These are phyloP conservation scores for Sipha flava DNA, from an alignment of 1,140 invertebrate genomes.

Conservation along the genomic window DNA sequence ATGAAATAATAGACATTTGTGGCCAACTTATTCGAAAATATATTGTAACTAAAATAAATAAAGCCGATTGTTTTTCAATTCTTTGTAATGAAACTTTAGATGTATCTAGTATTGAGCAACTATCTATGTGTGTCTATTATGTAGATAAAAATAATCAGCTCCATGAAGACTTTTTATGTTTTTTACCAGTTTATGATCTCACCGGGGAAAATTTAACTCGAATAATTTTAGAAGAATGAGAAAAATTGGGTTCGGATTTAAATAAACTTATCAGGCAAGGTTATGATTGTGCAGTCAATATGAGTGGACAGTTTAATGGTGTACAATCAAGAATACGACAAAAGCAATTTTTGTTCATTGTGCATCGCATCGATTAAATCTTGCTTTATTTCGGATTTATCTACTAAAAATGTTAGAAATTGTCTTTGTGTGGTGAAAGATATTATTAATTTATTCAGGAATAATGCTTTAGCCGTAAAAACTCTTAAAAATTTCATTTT, in stretches of 20 bases:
- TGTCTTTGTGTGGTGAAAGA: background rate
- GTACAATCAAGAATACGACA: slow-evolving; percentile 7
- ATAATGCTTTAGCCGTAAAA: no score
- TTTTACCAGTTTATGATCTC: slow-evolving; percentile 35
- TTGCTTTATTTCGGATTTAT: background rate
- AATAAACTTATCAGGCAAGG: slow-evolving; percentile 19
- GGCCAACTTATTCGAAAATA: no score
- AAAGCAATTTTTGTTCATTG: slow-evolving; percentile 32
- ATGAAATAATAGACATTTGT: no score
- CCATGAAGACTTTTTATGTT: slow-evolving; percentile 40
- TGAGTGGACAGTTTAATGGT: slow-evolving; percentile 7
- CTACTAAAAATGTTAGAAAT: background rate
- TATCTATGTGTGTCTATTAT: slow-evolving; percentile 39
- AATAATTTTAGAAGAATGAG: background rate
- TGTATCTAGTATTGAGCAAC: slow-evolving; percentile 40
- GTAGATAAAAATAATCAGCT: slow-evolving; percentile 34
- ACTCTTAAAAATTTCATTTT: background rate
- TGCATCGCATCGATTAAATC: background rate
- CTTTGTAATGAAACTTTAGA: slow-evolving; percentile 38
- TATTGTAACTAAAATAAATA: no score
- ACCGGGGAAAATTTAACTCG: background rate
- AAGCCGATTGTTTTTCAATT: no score
- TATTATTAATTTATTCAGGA: background rate
- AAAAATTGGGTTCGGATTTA: slow-evolving; percentile 1
- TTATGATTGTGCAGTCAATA: slow-evolving; percentile 26